Conservation (phyloP, 2,113 vertebrate species). For the Oceanites oceanicus region DNA sequence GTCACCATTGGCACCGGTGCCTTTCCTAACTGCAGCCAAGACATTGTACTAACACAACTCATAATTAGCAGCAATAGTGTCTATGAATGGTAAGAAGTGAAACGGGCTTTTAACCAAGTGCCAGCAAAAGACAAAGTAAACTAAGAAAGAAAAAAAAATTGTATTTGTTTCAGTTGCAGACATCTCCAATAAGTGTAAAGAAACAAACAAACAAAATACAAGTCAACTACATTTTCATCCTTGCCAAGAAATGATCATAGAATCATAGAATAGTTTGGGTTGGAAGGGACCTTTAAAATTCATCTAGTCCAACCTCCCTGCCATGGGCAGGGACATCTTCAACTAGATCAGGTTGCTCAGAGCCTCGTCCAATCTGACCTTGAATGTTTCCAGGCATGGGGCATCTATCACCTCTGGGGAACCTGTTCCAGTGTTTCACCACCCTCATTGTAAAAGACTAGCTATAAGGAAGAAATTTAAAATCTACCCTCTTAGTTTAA, state of each 20-base stretch:
- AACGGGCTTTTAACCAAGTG: neutral
- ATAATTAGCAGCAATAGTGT: neutral
- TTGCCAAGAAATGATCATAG: neutral
- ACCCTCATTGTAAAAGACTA: no score
- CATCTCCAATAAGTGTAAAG: neutral
- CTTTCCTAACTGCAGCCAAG: neutral
- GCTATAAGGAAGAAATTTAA: no score
- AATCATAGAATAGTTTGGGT: no score
- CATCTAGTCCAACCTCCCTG: no score
- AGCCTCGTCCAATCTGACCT: no score
- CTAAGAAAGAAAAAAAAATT: neutral
- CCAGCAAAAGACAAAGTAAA: neutral
- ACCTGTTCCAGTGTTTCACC: no score
- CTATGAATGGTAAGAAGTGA: neutral
- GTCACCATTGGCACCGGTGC: neutral
- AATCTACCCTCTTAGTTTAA: no score
- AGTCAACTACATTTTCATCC: neutral
- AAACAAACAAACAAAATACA: neutral
- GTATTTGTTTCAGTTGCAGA: neutral
- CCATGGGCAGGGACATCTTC: no score
- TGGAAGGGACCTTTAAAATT: no score
- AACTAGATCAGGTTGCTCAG: no score
- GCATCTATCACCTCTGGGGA: no score
- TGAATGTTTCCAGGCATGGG: no score
- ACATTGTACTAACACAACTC: neutral